These are phyloP conservation scores for Micrasema minimum DNA, from an alignment of 1,140 invertebrate species.

Conservation along the genomic window DNA sequence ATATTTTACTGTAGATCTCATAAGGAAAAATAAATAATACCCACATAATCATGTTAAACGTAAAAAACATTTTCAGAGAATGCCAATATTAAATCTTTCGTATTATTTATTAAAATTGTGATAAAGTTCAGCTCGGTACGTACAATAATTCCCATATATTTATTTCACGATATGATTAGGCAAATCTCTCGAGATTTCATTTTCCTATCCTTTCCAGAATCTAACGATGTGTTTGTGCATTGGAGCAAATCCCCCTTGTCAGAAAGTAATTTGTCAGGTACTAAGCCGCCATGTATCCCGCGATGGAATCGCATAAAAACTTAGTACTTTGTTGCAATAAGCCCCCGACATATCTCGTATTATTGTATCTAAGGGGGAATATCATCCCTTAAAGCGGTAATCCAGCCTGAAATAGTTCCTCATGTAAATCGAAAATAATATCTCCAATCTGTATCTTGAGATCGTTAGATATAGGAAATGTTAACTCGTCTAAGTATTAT, in stretches of 20 bases:
- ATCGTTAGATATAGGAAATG: neutral
- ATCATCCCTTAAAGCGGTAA: slow-evolving; percentile 30
- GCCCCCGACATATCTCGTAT: slow-evolving; percentile 17
- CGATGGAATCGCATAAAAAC: slow-evolving; percentile 31
- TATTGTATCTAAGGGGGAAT: slow-evolving; percentile 24
- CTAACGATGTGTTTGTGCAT: slow-evolving; percentile 23
- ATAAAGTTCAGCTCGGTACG: no score
- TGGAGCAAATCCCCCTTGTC: slow-evolving; percentile 21
- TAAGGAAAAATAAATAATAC: no score
- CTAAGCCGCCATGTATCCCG: slow-evolving; percentile 26
- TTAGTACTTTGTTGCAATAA: slow-evolving; percentile 34
- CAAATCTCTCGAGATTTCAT: neutral
- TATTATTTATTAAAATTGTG: no score
- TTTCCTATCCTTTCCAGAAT: neutral
- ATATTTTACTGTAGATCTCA: no score
- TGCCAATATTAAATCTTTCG: no score
- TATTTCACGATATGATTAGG: neutral
- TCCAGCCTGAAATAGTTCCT: slow-evolving; percentile 43
- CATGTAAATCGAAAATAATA: slow-evolving; percentile 28
- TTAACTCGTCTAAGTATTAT: neutral
- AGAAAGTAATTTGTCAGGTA: slow-evolving; percentile 37
- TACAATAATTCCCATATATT: no score
- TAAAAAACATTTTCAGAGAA: no score
- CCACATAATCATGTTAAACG: no score
- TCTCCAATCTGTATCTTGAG: neutral